phyloP scores from a whole-genome alignment of 1,140 invertebrate species.

The Sinella curviseta region DNA sequence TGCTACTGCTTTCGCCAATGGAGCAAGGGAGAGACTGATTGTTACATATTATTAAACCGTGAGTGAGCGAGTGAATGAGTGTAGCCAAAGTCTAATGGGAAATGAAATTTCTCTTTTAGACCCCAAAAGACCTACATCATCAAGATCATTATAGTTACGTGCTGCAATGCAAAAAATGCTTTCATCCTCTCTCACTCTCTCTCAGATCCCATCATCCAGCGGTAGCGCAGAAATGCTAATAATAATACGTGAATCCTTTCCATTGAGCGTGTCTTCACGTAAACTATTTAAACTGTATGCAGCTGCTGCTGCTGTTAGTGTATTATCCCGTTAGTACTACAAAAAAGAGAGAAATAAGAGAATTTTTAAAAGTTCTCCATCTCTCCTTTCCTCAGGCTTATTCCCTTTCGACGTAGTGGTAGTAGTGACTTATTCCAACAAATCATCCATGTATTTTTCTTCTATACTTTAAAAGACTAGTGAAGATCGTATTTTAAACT shows the following conservation, averaged over 20 bases:
- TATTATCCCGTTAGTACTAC: no score
- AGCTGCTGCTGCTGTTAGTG: no score
- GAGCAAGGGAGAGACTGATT: no score
- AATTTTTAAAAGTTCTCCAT: no score
- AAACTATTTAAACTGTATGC: no score
- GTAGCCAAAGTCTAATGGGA: slow-evolving; percentile 3
- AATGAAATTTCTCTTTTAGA: not conserved
- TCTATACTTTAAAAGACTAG: no score
- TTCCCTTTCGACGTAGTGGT: not conserved
- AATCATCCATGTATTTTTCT: no score
- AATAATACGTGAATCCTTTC: not conserved
- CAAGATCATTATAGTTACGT: slow-evolving; percentile 11
- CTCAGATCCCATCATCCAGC: not conserved
- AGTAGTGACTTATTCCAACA: no score
- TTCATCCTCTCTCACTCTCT: not conserved
- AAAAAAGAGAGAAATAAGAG: not conserved
- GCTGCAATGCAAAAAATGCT: not conserved
- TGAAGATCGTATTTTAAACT: no score
- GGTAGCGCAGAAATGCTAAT: not conserved
- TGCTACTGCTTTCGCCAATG: no score
- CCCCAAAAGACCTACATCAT: not conserved
- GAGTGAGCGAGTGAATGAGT: not conserved
- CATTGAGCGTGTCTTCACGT: no score
- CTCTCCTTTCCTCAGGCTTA: not conserved
- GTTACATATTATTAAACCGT: not conserved